Conservation (phyloP, 2,888 invertebrate genomes). For the Trisateles emortualis region DNA sequence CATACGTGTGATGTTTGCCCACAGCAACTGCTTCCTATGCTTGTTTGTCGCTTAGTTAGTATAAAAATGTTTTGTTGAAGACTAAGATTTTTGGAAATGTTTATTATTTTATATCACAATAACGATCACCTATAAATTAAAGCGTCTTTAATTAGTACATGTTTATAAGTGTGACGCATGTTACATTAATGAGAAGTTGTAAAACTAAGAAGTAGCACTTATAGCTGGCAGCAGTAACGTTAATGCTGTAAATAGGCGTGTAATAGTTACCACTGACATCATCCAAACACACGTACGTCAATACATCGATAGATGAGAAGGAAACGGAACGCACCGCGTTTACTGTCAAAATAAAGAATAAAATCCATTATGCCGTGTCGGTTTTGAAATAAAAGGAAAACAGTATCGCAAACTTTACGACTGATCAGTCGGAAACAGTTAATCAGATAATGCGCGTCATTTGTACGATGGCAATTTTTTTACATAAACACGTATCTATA, state of each 20-base stretch:
- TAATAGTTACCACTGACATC: slow-evolving; percentile 22
- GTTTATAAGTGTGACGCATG: slow-evolving; percentile 6
- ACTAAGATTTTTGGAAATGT: not conserved
- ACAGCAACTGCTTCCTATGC: no score
- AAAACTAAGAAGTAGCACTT: slow-evolving; percentile 17
- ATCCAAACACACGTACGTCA: slow-evolving; percentile 16
- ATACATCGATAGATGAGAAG: slow-evolving; percentile 6
- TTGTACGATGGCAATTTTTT: slow-evolving; percentile 1
- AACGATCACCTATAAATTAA: not conserved
- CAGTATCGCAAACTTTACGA: slow-evolving; percentile 25
- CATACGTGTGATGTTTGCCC: no score
- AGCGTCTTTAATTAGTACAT: not conserved
- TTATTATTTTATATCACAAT: not conserved
- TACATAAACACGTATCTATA: not conserved
- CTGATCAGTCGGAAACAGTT: slow-evolving; percentile 23
- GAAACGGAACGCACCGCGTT: slow-evolving; percentile 16
- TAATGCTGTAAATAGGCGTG: slow-evolving; percentile 13
- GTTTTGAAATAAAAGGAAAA: slow-evolving; percentile 26
- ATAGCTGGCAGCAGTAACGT: slow-evolving; percentile 6
- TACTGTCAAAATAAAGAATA: slow-evolving; percentile 40
- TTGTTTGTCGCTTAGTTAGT: no score
- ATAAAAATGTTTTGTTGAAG: not conserved
- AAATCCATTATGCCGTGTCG: slow-evolving; percentile 21
- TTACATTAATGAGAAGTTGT: slow-evolving; percentile 11
- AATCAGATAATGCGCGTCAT: slow-evolving; percentile 35